Evolutionary conservation across 2,797 vertebrate species (phyloP), one percentile per base, ranked within the genome.

Genomic region (Crax fasciolata): DNA sequence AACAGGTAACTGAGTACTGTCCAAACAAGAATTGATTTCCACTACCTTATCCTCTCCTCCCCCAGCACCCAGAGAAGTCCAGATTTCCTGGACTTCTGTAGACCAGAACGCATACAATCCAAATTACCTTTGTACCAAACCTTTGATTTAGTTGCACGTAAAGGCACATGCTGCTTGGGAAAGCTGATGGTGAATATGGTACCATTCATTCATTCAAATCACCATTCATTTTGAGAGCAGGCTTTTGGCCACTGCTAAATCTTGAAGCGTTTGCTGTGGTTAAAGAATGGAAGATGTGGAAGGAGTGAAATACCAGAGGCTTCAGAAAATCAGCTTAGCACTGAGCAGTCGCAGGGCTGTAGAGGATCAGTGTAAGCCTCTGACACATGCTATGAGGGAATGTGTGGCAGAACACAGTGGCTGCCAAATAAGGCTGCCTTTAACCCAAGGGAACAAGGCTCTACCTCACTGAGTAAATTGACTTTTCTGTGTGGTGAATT

Each of bases 311-410:
- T 52, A 67, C 48, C 71, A 79, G 52, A 79, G 71, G 16, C 84
- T 63, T 18, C 63, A 76, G 61, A 92, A 79, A 95, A 96, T 87
- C 84, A 90, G 88, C 83, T 93, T 94, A 96, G 67, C 5, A 1
- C 30, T 4, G 30, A 61, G 59, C 52, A 78, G 62, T 65, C 93
- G 67, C 39, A 86, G 78, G 59, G 75, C 8, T 0, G 81, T 0
- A 11, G 55, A 62, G 85, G 88, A 90, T 96, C 90, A 93, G 63
- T 0, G 0, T 95, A 92, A 97, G 93, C 91, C 52, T 73, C 58
- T 67, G 67, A 91, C 80, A 84, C 58, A 32, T 1, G 15, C 81
- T 24, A 30, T 13, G 32, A 63, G 57, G 39, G 46, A 92, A 79
- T 0, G 0, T 14, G 52, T 63, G 38, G 67, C 67, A 79, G 80